phyloP scores from a whole-genome alignment of 1,140 invertebrate genomes.

The Drosophila funebris region DNA sequence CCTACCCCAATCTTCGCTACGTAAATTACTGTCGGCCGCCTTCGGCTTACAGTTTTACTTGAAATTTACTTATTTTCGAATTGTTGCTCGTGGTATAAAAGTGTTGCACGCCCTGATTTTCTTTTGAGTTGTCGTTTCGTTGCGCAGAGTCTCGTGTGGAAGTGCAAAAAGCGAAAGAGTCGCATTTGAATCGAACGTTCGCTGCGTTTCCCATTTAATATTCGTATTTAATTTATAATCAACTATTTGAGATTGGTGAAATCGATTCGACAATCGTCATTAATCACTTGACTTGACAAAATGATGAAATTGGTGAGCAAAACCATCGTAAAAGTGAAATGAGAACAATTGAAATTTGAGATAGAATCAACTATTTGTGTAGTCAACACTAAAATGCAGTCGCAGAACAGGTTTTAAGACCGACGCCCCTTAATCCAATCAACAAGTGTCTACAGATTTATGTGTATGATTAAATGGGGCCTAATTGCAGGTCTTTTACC shows the following conservation, averaged over 20 bases:
- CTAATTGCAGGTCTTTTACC: slow-evolving; percentile 46
- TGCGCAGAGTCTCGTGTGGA: slow-evolving; percentile 82
- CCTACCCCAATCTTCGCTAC: slow-evolving; percentile 1
- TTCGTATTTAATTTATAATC: neutral
- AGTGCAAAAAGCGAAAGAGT: slow-evolving; percentile 59
- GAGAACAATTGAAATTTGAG: slow-evolving; percentile 13
- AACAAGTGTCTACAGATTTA: slow-evolving; percentile 36
- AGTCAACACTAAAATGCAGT: slow-evolving; percentile 34
- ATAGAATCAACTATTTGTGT: slow-evolving; percentile 23
- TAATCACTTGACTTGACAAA: slow-evolving; percentile 13
- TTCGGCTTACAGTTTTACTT: slow-evolving; percentile 53
- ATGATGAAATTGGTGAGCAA: slow-evolving; percentile 67
- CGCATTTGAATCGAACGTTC: slow-evolving; percentile 13
- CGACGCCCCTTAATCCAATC: neutral
- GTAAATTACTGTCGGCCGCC: slow-evolving; percentile 47
- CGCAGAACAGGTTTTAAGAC: slow-evolving; percentile 34
- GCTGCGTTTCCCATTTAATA: slow-evolving; percentile 25
- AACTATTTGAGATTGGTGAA: slow-evolving; percentile 69
- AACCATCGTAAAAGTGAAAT: slow-evolving; percentile 25
- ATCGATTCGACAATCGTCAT: slow-evolving; percentile 52
- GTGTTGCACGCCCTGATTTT: slow-evolving; percentile 83
- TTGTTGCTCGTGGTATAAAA: slow-evolving; percentile 78
- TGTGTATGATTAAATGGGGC: slow-evolving; percentile 47
- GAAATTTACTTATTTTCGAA: slow-evolving; percentile 59
- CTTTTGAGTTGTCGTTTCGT: slow-evolving; percentile 83